Base-by-base conservation (phyloP, 2,888 invertebrate genomes). In the Anthophora plumipes region DNA sequence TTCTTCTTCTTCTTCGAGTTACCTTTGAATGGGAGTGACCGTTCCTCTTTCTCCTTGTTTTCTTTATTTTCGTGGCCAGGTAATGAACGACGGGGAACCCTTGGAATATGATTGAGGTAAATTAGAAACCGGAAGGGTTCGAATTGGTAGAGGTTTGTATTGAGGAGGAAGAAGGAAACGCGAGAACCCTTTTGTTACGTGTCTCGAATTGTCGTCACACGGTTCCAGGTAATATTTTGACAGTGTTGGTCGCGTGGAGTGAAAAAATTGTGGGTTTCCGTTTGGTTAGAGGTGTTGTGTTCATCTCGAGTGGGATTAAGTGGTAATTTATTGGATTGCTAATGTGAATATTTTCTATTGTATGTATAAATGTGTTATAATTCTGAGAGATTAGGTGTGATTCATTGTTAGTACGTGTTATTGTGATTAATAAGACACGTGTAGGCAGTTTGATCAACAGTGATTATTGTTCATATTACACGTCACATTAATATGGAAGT, bases 121-220 rank as follows among this genome's bases (percentile, higher is more conserved):
- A 77, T 77, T 80, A 69, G 77, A 69, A 80, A 80, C 68, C 64
- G 68, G 72, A 67, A 68, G 63, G 63, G 50, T 37, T 22, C n/a
- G 61, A 41, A 66, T 71, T 66, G 59, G 39, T 17, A 17, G 54
- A 14, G 6, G 14, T 31, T 17, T 14, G 25, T 37, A 11, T n/a
- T n/a, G n/a, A n/a, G n/a, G n/a, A n/a, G n/a, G n/a, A 6, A 20
- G 12, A n/a, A 52, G 54, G 41, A 37, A 60, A 52, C 22, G 43
- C 37, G 77, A 60, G 46, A 72, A 46, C 43, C 17, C 55, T 25
- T 61, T 77, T 66, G 59, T 31, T 70, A 37, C 12, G 20, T 39
- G 59, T 20, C 14, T 4, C 37, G 37, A 0, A 37, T 31, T 64
- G 20, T 50, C 46, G 46, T 25, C 25, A 7, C 8, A 54, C 39